Evolutionary conservation across 2,113 vertebrate genomes (phyloP).

Genomic region (Emydocephalus ijimae): DNA sequence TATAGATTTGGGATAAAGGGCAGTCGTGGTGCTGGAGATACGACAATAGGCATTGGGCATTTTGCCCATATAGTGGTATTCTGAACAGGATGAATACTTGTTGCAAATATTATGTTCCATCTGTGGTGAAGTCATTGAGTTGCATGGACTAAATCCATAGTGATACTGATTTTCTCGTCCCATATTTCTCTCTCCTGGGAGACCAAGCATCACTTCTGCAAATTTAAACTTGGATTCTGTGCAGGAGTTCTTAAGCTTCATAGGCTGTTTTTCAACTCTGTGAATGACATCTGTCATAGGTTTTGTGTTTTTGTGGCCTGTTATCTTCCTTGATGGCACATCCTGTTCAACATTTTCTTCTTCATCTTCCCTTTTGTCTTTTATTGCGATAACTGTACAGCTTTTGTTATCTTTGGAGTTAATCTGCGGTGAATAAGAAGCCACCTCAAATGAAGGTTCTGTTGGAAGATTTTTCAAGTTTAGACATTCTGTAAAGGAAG

Average conservation of each 20-base stretch:
- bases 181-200: constrained; percentile 4
- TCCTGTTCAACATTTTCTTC: constrained; percentile 67
- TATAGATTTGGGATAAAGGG: constrained; percentile 60
- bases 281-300: constrained; percentile 49
- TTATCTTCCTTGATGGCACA: constrained; percentile 65
- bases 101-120: constrained; percentile 54
- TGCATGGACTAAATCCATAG: not conserved
- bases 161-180: not conserved
- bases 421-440: fast-evolving
- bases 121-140: constrained; percentile 7
- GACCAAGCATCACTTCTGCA: constrained; percentile 22
- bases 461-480: constrained; percentile 2
- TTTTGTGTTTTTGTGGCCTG: constrained; percentile 68
- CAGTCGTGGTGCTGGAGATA: constrained; percentile 38
- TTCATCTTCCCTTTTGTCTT: constrained; percentile 16
- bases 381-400: not conserved
- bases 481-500: constrained; percentile 51
- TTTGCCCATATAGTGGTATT: constrained; percentile 62
- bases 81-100: constrained; percentile 64
- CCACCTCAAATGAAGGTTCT: not conserved
- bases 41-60: constrained; percentile 60
- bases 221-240: not conserved
- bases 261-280: not conserved
- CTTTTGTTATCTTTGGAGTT: not conserved
- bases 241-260: not conserved